A percentile compares a stretch with the other conserved stretches of the same genome.
phyloP scores from a whole-genome alignment of 2,888 invertebrate species.

The Monoplex corrugatus region DNA sequence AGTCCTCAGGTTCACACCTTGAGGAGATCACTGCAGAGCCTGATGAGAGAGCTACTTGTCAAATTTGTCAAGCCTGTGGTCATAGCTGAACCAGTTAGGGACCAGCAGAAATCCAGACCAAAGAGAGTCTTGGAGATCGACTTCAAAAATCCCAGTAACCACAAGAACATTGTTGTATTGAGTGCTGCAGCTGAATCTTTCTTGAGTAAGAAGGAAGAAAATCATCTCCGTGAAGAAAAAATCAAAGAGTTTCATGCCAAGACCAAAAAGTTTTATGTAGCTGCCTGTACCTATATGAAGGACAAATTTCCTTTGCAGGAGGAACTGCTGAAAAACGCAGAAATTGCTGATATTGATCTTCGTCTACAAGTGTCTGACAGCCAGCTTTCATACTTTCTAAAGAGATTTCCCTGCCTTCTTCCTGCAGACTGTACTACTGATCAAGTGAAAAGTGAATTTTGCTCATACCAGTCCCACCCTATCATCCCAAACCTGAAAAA shows the following conservation, averaged over 20 bases:
- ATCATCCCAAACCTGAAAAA: neutral
- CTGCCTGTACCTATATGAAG: neutral
- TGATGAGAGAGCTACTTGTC: neutral
- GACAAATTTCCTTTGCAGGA: neutral
- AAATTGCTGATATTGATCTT: neutral
- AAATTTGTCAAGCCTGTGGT: neutral
- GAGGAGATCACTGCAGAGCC: neutral
- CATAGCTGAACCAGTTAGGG: neutral
- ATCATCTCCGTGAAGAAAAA: neutral
- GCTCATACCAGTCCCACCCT: neutral
- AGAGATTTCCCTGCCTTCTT: neutral
- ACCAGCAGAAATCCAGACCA: neutral
- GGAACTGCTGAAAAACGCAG: neutral
- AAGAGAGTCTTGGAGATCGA: neutral
- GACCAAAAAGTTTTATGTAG: neutral
- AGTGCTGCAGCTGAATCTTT: neutral
- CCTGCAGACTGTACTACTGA: neutral
- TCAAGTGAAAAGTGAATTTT: neutral
- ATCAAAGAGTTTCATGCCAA: neutral
- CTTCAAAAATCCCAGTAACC: neutral
- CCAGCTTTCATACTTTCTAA: neutral
- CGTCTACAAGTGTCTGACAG: neutral
- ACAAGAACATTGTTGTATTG: neutral
- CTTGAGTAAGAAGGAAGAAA: neutral
- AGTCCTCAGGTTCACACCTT: neutral